Conservation (phyloP, 2,888 invertebrate genomes). For the Acronicta aceris region DNA sequence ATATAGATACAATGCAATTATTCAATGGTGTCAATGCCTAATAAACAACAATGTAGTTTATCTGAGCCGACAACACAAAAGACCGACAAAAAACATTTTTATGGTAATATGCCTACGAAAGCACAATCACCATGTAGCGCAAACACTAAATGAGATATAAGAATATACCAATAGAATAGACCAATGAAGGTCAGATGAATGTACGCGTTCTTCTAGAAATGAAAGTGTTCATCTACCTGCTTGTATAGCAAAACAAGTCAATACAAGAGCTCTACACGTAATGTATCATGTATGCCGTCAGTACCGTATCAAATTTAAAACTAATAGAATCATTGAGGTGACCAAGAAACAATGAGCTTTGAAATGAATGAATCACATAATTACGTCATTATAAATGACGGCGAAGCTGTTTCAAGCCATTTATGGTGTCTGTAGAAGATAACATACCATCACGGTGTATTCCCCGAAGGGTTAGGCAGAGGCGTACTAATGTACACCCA, state of each 20-base stretch:
- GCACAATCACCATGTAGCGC: not conserved
- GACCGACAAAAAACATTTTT: conserved; percentile 17
- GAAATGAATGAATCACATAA: conserved; percentile 26
- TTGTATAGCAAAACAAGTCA: too few relatives aligned
- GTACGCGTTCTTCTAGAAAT: too few relatives aligned
- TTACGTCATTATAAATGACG: conserved; percentile 20
- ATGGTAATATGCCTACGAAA: conserved; percentile 33
- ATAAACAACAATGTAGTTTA: conserved; percentile 19
- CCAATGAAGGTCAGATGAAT: too few relatives aligned
- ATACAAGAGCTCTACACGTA: too few relatives aligned
- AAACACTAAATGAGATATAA: too few relatives aligned
- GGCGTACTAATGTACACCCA: too few relatives aligned
- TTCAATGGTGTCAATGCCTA: conserved; percentile 12
- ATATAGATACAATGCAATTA: conserved; percentile 11
- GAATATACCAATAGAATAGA: too few relatives aligned
- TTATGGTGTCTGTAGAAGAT: too few relatives aligned
- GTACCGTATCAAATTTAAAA: conserved; percentile 5
- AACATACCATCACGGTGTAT: too few relatives aligned
- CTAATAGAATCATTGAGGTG: conserved; percentile 29
- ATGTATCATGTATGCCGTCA: too few relatives aligned
- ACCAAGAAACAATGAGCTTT: conserved; percentile 28
- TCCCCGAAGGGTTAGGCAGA: too few relatives aligned
- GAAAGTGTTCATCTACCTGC: too few relatives aligned
- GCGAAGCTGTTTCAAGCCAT: conserved; percentile 5
- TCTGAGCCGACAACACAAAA: conserved; percentile 13